phyloP scores from a whole-genome alignment of 2,797 vertebrate species.

The Megalops cyprinoides region DNA sequence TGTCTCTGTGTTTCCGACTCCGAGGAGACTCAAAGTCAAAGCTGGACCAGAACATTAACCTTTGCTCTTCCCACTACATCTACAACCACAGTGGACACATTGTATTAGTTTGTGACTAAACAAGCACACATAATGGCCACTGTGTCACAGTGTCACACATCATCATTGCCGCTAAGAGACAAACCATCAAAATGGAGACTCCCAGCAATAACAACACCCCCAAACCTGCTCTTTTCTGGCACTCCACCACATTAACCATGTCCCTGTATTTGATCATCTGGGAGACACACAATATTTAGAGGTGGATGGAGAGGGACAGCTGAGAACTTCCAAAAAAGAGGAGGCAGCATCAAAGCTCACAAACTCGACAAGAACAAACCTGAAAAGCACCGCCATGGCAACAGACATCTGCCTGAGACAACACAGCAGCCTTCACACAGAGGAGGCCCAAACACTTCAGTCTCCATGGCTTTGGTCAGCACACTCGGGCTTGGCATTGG shows the following conservation, averaged over 20 bases:
- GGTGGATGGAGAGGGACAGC: too few relatives aligned
- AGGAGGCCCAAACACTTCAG: slow-evolving; percentile 46
- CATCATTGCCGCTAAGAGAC: background rate
- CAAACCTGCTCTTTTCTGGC: background rate
- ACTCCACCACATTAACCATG: background rate
- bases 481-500: slow-evolving; percentile 60
- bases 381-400: slow-evolving; percentile 53
- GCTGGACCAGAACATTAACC: background rate
- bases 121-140: background rate
- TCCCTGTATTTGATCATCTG: background rate
- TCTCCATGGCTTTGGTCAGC: slow-evolving; percentile 35
- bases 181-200: background rate
- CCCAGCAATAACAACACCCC: background rate
- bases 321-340: background rate
- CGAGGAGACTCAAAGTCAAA: background rate
- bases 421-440: background rate
- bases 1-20: background rate
- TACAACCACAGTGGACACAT: background rate
- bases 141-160: background rate
- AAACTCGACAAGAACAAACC: slow-evolving; percentile 51
- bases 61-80: too few relatives aligned
- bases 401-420: slow-evolving; percentile 58
- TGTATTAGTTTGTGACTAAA: background rate
- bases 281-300: background rate
- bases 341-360: background rate